These are phyloP conservation scores for Pandion haliaetus DNA, from an alignment of 2,113 vertebrate species.

Conservation along the genomic window DNA sequence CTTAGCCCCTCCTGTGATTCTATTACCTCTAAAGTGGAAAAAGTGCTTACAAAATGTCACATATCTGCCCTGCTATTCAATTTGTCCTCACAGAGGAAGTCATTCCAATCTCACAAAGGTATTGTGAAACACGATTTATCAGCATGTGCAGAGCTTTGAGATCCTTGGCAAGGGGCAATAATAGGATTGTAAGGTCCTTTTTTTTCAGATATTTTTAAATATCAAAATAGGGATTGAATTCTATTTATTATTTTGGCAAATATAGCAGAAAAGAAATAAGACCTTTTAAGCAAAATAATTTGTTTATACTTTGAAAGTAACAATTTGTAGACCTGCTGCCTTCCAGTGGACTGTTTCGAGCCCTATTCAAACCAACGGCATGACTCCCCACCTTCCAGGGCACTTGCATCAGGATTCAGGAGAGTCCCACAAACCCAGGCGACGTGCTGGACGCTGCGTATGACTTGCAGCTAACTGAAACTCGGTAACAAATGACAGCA, in stretches of 20 bases:
- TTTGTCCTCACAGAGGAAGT: background rate
- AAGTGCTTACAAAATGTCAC: background rate
- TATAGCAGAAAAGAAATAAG: background rate
- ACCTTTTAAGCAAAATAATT: background rate
- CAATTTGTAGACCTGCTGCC: background rate
- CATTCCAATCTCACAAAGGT: background rate
- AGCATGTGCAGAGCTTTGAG: background rate
- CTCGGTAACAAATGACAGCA: background rate
- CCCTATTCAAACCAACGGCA: background rate
- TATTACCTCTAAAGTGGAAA: background rate
- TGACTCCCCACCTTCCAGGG: background rate
- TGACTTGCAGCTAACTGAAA: background rate
- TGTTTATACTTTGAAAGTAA: background rate
- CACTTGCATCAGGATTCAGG: background rate
- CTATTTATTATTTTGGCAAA: background rate
- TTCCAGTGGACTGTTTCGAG: background rate
- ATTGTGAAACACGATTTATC: background rate
- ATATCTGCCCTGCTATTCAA: background rate
- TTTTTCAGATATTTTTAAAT: background rate
- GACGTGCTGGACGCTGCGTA: rapidly evolving
- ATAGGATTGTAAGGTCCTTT: background rate
- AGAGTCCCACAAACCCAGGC: background rate
- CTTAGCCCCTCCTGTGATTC: background rate
- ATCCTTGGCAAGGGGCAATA: background rate
- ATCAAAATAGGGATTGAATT: background rate